A percentile compares a stretch with the other conserved stretches of the same genome.
Conservation (phyloP, 2,888 invertebrate genomes). For the Calameuta pallipes region DNA sequence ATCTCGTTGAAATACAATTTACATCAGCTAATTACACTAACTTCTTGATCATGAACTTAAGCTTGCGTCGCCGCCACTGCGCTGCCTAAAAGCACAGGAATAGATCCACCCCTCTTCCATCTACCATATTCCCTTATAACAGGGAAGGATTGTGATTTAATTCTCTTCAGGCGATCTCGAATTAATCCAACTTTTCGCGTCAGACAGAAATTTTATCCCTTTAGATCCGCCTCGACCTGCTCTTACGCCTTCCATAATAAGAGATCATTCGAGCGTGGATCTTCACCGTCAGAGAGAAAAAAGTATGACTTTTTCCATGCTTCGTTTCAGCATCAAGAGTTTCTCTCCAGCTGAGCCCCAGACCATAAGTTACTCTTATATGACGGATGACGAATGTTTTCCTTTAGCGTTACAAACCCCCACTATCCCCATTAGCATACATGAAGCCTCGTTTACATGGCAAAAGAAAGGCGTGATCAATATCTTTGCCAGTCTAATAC, state of each 20-base stretch:
- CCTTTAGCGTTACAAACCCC: neutral
- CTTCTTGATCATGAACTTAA: constrained; percentile 14
- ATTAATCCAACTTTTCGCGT: neutral
- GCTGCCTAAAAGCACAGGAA: neutral
- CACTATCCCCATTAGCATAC: constrained; percentile 15
- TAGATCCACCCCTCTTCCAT: neutral
- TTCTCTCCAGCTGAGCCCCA: neutral
- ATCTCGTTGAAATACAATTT: constrained; percentile 16
- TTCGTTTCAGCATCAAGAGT: neutral
- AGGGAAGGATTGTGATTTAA: neutral
- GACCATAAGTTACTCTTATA: neutral
- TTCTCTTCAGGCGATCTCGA: neutral
- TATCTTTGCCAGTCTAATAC: neutral
- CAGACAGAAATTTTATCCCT: neutral
- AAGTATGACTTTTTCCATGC: neutral
- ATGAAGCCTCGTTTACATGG: constrained; percentile 18
- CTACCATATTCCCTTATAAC: neutral
- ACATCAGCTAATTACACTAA: constrained; percentile 16
- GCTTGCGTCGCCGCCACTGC: neutral
- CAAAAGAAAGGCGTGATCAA: constrained; percentile 2
- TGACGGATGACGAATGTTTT: constrained; percentile 23
- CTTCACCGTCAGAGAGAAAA: neutral
- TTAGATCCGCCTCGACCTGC: neutral
- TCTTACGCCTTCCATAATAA: neutral
- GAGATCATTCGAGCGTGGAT: neutral